phyloP scores from a whole-genome alignment of 2,113 vertebrate genomes.

The Dicaeum eximium region DNA sequence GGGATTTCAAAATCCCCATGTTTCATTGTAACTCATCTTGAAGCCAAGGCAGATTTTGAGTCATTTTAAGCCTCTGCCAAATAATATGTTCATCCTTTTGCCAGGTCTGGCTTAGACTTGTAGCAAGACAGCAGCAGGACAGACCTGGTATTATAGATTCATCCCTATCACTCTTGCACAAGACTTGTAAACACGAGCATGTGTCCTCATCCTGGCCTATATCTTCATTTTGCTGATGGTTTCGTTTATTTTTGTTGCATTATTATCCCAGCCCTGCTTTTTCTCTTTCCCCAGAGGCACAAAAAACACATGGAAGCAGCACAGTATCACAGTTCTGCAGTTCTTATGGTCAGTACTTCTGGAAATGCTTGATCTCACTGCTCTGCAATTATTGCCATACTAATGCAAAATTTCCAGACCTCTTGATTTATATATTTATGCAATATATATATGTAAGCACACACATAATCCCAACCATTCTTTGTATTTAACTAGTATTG shows the following conservation, averaged over 20 bases:
- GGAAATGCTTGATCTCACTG: not conserved
- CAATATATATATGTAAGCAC: not conserved
- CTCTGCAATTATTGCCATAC: not conserved
- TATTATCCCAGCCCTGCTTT: not conserved
- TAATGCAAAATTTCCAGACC: not conserved
- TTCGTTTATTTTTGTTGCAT: not conserved
- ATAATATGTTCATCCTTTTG: not conserved
- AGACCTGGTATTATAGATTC: not conserved
- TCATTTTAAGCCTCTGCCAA: not conserved
- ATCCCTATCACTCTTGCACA: not conserved
- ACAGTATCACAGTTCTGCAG: not conserved
- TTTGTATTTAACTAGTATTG: slow-evolving; percentile 11
- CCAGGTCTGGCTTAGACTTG: not conserved
- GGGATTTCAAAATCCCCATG: not conserved
- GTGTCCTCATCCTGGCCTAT: not conserved
- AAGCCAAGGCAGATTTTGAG: not conserved
- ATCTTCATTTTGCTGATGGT: not conserved
- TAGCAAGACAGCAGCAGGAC: not conserved
- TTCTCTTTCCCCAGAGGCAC: not conserved
- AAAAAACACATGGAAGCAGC: not conserved
- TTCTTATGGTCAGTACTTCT: not conserved
- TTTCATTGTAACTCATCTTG: not conserved
- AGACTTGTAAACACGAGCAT: not conserved
- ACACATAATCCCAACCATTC: not conserved
- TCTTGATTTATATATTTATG: not conserved